Base-by-base conservation (phyloP, 2,113 vertebrate species). In the Thermophis baileyi region DNA sequence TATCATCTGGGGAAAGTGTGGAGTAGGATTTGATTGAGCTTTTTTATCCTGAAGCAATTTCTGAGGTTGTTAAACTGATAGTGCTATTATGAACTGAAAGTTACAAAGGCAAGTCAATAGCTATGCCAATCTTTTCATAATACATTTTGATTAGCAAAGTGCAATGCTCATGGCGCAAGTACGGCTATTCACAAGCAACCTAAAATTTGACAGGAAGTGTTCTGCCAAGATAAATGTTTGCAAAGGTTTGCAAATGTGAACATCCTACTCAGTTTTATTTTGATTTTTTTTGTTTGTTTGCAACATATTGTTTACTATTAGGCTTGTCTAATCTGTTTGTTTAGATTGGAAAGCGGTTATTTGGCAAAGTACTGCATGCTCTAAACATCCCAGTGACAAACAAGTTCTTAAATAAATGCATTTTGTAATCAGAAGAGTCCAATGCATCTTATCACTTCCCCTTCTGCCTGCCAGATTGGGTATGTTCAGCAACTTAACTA, bases 331-430 rank as follows among this genome's bases (percentile, higher is more conserved):
- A 93, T 95, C 96, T 97, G 95, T 97, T 97, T 97, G 92, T 95
- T 97, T 96, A 97, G 94, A 95, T 91, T 95, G 91, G 90, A 95
- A 95, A 97, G 89, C 60, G 86, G 93, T 88, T 97, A 95, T 95
- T 96, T 97, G 96, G 95, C 92, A 96, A 95, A 94, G 92, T 95
- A 81, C 96, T 95, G 94, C 94, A 74, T 94, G 96, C 16, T 0
- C 95, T 95, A 97, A 97, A 97, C 96, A 96, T 60, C 94, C 93
- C 94, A 91, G 95, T 94, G 94, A 95, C 94, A 96, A 97, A 96
- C 88, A 97, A 96, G 96, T 95, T 97, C 97, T 97, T 97, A 97
- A 97, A 96, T 96, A 97, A 90, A 93, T 97, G 97, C 95, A 94
- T 94, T 97, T 96, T 96, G 91, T 96, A 97, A 97, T 97, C 97